phyloP scores from a whole-genome alignment of 2,797 vertebrate genomes.

The Phalloptychus januarius region DNA sequence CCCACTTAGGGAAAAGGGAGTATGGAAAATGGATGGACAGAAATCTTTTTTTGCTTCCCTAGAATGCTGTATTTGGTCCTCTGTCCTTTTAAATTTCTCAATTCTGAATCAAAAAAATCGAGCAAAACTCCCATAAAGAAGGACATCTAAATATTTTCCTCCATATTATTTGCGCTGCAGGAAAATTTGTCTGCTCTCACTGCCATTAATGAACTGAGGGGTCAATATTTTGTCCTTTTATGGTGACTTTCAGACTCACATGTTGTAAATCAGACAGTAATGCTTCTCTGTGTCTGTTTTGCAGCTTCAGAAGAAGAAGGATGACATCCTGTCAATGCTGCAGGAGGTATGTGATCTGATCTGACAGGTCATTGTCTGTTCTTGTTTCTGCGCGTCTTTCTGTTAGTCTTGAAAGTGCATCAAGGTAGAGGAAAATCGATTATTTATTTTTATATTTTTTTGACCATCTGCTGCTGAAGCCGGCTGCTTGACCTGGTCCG shows the following conservation, averaged over 20 bases:
- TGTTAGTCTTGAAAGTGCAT: background rate
- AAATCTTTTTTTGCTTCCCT: too few relatives aligned
- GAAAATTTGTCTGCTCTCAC: background rate
- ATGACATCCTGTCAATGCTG: conserved; percentile 79
- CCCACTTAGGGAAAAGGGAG: too few relatives aligned
- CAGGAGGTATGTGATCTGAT: conserved; percentile 77
- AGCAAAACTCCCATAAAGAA: background rate
- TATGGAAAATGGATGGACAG: too few relatives aligned
- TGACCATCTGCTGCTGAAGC: conserved; percentile 5
- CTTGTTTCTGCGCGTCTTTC: background rate
- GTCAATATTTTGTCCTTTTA: background rate
- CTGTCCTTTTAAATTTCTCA: background rate
- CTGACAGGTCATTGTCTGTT: background rate
- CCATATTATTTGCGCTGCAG: background rate
- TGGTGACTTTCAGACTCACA: background rate
- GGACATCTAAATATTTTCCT: background rate
- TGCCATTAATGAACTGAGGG: background rate
- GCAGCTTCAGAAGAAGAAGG: conserved; percentile 82
- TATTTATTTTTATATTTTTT: background rate
- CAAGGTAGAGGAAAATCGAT: conserved; percentile 4
- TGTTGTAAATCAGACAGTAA: background rate
- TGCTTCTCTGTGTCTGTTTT: conserved; percentile 31
- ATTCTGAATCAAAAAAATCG: too few relatives aligned
- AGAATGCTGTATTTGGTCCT: background rate
- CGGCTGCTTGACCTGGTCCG: conserved; percentile 11